Conservation (phyloP, 2,888 invertebrate species). For the Chironomus riparius region DNA sequence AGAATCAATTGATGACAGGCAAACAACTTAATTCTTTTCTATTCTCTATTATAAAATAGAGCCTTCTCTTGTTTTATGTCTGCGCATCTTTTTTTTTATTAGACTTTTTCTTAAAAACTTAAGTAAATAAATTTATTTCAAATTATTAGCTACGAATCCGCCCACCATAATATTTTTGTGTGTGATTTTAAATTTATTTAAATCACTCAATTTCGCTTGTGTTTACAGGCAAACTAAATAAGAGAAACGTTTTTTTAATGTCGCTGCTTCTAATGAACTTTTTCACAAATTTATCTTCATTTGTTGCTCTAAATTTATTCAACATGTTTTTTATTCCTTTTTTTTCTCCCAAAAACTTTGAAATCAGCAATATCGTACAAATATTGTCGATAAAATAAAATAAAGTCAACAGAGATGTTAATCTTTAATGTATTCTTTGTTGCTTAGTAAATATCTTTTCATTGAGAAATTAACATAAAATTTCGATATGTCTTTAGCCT, state of each 20-base stretch:
- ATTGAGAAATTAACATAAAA: slow-evolving; percentile 5
- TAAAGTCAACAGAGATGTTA: slow-evolving; percentile 22
- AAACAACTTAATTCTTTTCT: neutral
- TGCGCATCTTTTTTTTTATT: too few species aligned
- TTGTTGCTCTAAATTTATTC: neutral
- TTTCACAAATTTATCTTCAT: slow-evolving; percentile 6
- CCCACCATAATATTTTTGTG: neutral
- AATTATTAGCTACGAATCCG: neutral
- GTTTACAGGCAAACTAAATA: neutral
- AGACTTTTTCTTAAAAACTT: too few species aligned
- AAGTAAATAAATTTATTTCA: too few species aligned
- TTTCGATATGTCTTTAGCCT: neutral
- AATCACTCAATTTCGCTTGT: neutral
- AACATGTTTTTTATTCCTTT: neutral
- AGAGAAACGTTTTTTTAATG: neutral
- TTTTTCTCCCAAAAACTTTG: neutral
- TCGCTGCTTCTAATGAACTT: neutral
- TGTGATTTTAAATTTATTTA: neutral
- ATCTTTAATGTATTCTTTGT: slow-evolving; percentile 9
- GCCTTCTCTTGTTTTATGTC: neutral
- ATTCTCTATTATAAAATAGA: neutral
- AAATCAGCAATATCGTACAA: neutral
- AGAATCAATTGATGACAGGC: neutral
- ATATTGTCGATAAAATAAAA: slow-evolving; percentile 15
- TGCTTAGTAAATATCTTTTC: neutral